Conservation (phyloP, 2,113 vertebrate genomes). For the Oophaga pumilio region DNA sequence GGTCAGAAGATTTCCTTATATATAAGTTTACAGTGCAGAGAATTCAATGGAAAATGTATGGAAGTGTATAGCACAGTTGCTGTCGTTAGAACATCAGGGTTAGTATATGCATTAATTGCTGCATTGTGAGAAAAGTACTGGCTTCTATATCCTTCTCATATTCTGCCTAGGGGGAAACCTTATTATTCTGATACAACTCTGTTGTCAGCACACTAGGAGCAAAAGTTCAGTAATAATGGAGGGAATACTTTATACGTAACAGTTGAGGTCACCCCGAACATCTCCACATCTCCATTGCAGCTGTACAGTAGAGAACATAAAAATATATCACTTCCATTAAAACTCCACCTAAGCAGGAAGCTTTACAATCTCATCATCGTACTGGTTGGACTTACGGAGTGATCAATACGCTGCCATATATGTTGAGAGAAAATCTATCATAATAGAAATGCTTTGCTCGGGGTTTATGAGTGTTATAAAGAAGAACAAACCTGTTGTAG, state of each 20-base stretch:
- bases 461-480: constrained; percentile 3
- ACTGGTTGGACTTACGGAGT: not conserved
- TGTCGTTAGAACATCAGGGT: too few species aligned
- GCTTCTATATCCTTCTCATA: not conserved
- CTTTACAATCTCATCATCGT: constrained; percentile 14
- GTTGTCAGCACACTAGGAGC: too few species aligned
- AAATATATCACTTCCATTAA: constrained; percentile 34
- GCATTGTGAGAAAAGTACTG: not conserved
- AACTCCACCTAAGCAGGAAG: constrained; percentile 8
- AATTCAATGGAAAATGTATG: too few species aligned
- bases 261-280: not conserved
- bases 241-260: not conserved
- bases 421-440: constrained; percentile 22
- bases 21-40: too few species aligned
- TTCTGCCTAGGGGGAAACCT: not conserved
- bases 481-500: constrained; percentile 15
- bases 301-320: constrained; percentile 16
- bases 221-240: not conserved
- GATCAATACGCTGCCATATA: constrained; percentile 13
- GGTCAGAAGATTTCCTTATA: too few species aligned
- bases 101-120: too few species aligned
- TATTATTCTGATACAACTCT: not conserved
- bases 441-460: constrained; percentile 25
- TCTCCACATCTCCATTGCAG: not conserved
- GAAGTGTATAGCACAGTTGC: too few species aligned